phyloP scores from a whole-genome alignment of 2,888 invertebrate species.

The Drosophila pegasa region DNA sequence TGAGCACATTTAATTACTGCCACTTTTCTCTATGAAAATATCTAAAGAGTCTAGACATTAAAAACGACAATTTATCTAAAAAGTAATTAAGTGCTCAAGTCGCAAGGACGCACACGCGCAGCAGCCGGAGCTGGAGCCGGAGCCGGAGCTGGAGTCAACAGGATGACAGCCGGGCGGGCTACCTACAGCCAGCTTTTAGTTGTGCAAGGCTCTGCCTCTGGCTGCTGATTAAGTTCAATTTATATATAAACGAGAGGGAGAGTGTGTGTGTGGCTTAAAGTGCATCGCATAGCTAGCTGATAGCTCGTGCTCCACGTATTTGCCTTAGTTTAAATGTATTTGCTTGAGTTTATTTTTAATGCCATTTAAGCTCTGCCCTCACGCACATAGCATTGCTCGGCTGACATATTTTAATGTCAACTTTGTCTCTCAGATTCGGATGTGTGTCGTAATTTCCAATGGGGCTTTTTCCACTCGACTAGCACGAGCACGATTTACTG shows the following conservation, averaged over 20 bases:
- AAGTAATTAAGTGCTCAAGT: conserved; percentile 80
- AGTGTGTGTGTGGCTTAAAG: conserved; percentile 22
- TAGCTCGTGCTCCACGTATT: conserved; percentile 35
- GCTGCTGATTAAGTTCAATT: conserved; percentile 73
- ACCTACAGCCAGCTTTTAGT: conserved; percentile 33
- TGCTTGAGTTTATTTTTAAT: conserved; percentile 70
- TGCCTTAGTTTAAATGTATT: conserved; percentile 48
- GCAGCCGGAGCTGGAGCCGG: neutral
- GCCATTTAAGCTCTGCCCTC: conserved; percentile 71
- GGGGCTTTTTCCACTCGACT: conserved; percentile 16
- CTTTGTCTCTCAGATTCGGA: conserved; percentile 40
- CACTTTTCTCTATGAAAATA: conserved; percentile 74
- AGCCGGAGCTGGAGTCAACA: conserved; percentile 8
- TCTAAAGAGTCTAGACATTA: conserved; percentile 76
- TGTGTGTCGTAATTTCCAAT: conserved; percentile 73
- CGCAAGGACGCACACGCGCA: conserved; percentile 39
- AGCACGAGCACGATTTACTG: neutral
- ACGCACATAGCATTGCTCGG: conserved; percentile 54
- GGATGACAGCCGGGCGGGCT: conserved; percentile 21
- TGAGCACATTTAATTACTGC: conserved; percentile 77
- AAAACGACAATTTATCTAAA: conserved; percentile 81
- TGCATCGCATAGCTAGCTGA: conserved; percentile 40
- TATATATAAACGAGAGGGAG: conserved; percentile 41
- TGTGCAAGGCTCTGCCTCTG: conserved; percentile 33
- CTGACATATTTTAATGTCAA: conserved; percentile 76